Base-by-base conservation (phyloP, 2,113 vertebrate species). In the Rallus limicola region DNA sequence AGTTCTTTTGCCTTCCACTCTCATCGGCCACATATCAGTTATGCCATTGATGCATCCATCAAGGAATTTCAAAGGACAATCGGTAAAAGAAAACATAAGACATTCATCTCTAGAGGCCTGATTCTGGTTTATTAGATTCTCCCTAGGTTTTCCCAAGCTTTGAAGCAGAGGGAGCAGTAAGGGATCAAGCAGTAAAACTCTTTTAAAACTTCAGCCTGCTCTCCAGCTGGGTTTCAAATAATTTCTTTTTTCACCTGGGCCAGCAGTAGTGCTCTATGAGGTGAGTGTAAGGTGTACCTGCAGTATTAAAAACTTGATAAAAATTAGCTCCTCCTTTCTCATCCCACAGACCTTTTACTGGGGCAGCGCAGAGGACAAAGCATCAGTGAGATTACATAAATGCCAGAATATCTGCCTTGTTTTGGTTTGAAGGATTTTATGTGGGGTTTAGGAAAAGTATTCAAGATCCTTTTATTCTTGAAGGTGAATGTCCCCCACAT, bases 141-240 rank as follows among this genome's bases (percentile, higher is more conserved):
- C 88, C 65, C 48, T 78, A 68, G 82, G 64, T 88, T 90, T 94
- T 86, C 53, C 76, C 70, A 52, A 24, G 60, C 90, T 96, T 97
- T 96, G 95, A 96, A 96, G 91, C 21, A 6, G 42, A 78, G 56
- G 64, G 68, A 93, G 69, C 83, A 81, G 86, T 69, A 84, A 94
- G 86, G 52, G 80, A 91, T 97, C 91, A 82, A 92, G 83, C 64
- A 75, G 88, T 90, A 96, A 96, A 94, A 96, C 76, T 46, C 76
- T 90, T 95, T 88, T 92, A 93, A 94, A 92, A 90, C 88, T 86
- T 84, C 80, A 88, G 0, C 44, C 60, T 93, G 44, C 58, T 88
- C 69, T 96, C 88, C 92, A 93, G 71, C 71, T 93, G 93, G 48
- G 60, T 92, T 93, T 94, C 50, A 85, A 82, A 89, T 79, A 11